Evolutionary conservation across 1,140 invertebrate genomes (phyloP).

Genomic region (Lamellibrachia luymesi): DNA sequence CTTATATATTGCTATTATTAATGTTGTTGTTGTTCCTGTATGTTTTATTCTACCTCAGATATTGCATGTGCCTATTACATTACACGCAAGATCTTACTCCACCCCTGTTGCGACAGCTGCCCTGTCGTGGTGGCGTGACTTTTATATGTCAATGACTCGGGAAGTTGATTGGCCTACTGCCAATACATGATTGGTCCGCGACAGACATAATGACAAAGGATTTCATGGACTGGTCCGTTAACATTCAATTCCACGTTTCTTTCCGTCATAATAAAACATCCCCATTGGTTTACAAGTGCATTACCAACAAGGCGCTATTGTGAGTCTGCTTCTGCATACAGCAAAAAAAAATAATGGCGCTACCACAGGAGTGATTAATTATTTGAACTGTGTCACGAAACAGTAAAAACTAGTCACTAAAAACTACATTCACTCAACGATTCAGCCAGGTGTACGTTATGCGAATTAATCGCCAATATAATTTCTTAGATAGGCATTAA

Average conservation of each 20-base stretch:
- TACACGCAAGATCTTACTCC: neutral
- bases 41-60: too few relatives aligned
- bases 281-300: too few relatives aligned
- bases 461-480: neutral
- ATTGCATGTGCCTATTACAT: too few relatives aligned
- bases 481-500: neutral
- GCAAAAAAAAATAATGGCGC: neutral
- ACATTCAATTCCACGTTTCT: too few relatives aligned
- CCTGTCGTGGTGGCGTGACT: neutral
- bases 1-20: neutral
- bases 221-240: too few relatives aligned
- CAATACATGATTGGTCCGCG: too few relatives aligned
- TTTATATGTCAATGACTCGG: neutral
- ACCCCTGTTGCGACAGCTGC: neutral
- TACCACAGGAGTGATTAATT: neutral
- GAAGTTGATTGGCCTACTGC: neutral
- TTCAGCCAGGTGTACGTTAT: neutral
- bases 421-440: neutral
- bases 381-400: neutral
- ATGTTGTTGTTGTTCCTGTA: neutral
- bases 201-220: too few relatives aligned
- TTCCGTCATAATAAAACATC: too few relatives aligned
- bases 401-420: neutral
- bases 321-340: neutral
- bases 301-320: too few relatives aligned